Evolutionary conservation across 2,888 invertebrate genomes (phyloP).

Genomic region (Ichneumon xanthorius): DNA sequence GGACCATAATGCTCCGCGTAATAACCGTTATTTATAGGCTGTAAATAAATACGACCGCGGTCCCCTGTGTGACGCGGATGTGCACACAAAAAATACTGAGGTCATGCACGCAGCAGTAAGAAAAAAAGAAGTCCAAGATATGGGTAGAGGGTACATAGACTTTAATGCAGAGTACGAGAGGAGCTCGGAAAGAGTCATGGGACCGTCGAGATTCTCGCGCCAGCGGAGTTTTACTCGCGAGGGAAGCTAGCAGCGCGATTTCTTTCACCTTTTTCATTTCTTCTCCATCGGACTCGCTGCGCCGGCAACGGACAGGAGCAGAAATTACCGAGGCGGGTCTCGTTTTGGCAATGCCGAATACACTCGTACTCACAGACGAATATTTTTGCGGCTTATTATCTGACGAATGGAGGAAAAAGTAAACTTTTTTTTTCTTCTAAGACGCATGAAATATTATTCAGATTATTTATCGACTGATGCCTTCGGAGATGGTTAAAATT

Average conservation of each 20-base stretch:
- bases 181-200: conserved; percentile 4
- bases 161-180: conserved; percentile 11
- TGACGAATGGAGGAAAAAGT: conserved; percentile 19
- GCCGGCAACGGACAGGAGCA: not conserved
- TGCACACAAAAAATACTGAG: conserved; percentile 32
- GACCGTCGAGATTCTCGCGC: conserved; percentile 14
- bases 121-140: conserved; percentile 2
- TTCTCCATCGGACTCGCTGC: conserved; percentile 13
- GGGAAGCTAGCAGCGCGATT: not conserved
- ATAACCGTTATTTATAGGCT: conserved; percentile 74
- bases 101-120: conserved; percentile 1
- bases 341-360: conserved; percentile 18
- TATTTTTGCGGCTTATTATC: conserved; percentile 29
- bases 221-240: conserved; percentile 8
- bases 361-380: not conserved
- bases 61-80: conserved; percentile 13
- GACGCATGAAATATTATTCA: not conserved
- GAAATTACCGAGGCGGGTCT: not conserved
- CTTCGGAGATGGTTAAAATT: not conserved
- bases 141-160: conserved; percentile 6
- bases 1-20: conserved; percentile 70
- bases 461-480: not conserved
- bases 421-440: not conserved
- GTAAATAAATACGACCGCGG: conserved; percentile 63
- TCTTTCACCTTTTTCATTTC: conserved; percentile 19